Base-by-base conservation (phyloP, 2,888 invertebrate species). In the Calameuta idolon region DNA sequence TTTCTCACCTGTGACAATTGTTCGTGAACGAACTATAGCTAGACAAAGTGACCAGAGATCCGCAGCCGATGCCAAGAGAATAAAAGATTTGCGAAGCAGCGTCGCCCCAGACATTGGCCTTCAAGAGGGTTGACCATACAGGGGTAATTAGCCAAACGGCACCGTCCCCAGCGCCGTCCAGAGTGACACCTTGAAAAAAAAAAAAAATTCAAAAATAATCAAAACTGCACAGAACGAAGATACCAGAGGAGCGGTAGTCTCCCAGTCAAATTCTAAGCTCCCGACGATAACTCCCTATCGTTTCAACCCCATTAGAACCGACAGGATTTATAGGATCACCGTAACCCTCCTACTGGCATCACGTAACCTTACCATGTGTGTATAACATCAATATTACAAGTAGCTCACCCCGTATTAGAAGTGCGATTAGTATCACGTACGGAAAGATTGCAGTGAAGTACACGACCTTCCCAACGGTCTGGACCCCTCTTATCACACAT, bases 391-490 rank as follows among this genome's bases (percentile, higher is more conserved):
- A 55, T 55, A 55, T 23, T 55, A 55, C 23, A 9, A 23, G 55
- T 23, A 23, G 23, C 85, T 84, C 83, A 88, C 90, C 89, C 80
- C 91, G 87, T 76, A 92, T 90, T 75, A 95, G 91, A 69, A 95
- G 90, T 0, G 94, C 94, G 0, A 95, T 94, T 84, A 95, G 90
- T 92, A 95, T 94, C 35, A 95, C 94, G 89, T 95, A 96, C 0
- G 95, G 95, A 87, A 96, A 95, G 31, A 95, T 89, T 0, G 95
- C 95, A 2, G 95, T 95, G 87, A 95, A 95, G 89, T 95, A 95
- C 12, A 95, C 95, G 73, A 96, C 96, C 93, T 97, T 98, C 74
- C 98, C 98, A 0, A 97, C 96, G 87, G 97, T 97, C 92, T 97
- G 96, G 82, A 98, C 97, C 55, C 97, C 96, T 94, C 90, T 96